These are phyloP conservation scores for Antitype chi DNA, from an alignment of 2,888 invertebrate genomes.

Conservation along the genomic window DNA sequence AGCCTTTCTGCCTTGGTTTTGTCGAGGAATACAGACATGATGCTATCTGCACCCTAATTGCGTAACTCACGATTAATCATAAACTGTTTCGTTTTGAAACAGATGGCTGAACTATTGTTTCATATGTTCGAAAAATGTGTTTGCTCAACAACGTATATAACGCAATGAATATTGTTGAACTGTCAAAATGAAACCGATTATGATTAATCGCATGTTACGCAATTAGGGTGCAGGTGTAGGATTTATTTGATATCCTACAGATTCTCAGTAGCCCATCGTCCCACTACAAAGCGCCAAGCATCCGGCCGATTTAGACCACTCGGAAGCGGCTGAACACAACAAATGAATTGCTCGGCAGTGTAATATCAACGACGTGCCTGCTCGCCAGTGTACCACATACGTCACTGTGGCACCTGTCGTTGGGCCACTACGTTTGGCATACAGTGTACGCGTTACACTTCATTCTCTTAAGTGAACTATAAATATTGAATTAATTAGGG, in stretches of 20 bases:
- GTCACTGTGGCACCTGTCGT: conserved; percentile 41
- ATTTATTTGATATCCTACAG: not conserved
- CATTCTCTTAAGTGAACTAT: conserved; percentile 47
- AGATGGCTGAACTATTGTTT: too few species aligned
- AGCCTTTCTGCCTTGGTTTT: too few species aligned
- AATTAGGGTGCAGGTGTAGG: too few species aligned
- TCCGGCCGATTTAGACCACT: conserved; percentile 25
- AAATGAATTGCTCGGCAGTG: conserved; percentile 30
- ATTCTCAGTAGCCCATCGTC: not conserved
- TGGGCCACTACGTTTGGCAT: conserved; percentile 13
- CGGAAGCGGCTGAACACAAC: conserved; percentile 37
- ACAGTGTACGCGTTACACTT: conserved; percentile 30
- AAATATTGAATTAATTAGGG: conserved; percentile 44
- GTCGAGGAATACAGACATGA: too few species aligned
- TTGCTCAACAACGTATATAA: too few species aligned
- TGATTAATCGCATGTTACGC: too few species aligned
- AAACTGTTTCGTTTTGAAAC: too few species aligned
- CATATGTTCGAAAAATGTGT: too few species aligned
- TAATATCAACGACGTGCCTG: conserved; percentile 31
- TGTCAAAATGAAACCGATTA: too few species aligned
- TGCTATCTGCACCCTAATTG: too few species aligned
- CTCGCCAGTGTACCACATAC: conserved; percentile 14
- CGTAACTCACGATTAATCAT: too few species aligned
- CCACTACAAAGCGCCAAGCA: conserved; percentile 3
- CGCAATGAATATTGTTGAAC: too few species aligned